These are phyloP conservation scores for Hemiprocne comata DNA, from an alignment of 2,113 vertebrate species.

Conservation along the genomic window DNA sequence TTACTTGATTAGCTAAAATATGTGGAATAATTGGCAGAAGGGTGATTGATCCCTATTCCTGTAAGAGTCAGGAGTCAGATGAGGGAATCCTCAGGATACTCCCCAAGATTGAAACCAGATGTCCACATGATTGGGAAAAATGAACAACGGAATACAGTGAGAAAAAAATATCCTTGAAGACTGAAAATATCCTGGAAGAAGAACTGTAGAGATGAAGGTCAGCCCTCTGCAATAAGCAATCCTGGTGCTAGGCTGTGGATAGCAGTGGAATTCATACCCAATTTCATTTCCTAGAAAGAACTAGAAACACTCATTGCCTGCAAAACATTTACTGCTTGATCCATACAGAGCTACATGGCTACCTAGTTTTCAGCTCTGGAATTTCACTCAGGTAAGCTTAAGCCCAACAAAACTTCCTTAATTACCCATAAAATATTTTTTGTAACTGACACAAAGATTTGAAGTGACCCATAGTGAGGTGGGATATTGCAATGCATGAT, in stretches of 20 bases:
- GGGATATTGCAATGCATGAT: neutral
- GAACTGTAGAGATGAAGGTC: neutral
- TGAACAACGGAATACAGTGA: neutral
- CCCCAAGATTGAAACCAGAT: slow-evolving; percentile 51
- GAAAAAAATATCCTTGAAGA: neutral
- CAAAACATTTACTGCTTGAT: neutral
- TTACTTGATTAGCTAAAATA: slow-evolving; percentile 13
- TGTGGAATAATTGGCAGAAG: slow-evolving; percentile 12
- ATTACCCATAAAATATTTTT: neutral
- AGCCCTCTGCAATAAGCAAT: neutral
- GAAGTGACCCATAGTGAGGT: neutral
- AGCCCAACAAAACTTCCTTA: neutral
- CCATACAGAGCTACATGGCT: neutral
- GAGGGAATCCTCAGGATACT: slow-evolving; percentile 16
- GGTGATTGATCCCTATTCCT: slow-evolving; percentile 19
- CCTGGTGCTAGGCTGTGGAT: neutral
- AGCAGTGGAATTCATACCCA: neutral
- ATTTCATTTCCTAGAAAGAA: neutral
- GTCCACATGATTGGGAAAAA: slow-evolving; percentile 7
- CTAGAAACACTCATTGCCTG: neutral
- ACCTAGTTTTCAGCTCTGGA: neutral
- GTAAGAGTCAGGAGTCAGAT: neutral
- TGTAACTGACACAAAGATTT: neutral
- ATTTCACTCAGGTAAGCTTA: neutral
- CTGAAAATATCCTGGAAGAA: neutral